phyloP scores from a whole-genome alignment of 2,113 vertebrate genomes.

The Leiothrix lutea region DNA sequence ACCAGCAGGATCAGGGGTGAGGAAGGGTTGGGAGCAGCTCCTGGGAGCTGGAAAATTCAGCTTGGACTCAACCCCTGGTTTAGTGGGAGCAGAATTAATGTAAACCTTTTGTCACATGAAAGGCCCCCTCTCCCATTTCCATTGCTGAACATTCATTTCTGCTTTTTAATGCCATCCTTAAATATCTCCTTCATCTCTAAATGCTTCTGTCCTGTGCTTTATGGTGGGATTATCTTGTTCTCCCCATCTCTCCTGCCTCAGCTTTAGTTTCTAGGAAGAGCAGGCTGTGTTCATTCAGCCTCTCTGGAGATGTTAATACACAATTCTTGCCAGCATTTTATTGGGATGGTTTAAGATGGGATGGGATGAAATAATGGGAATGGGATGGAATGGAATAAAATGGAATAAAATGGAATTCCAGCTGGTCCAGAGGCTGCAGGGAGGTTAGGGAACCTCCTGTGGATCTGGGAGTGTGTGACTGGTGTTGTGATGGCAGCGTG shows the following conservation, averaged over 20 bases:
- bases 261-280: background rate
- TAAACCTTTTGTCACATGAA: background rate
- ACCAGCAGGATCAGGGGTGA: background rate
- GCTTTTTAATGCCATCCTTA: background rate
- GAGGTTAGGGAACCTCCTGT: background rate
- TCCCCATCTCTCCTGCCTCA: background rate
- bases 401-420: background rate
- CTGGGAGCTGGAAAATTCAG: background rate
- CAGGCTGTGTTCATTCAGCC: background rate
- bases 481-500: background rate
- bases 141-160: background rate
- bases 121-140: background rate
- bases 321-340: slow-evolving; percentile 2
- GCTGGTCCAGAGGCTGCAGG: too few species aligned
- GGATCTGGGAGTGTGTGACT: background rate
- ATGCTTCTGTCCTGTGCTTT: background rate
- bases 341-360: background rate
- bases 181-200: background rate
- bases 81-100: background rate
- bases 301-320: background rate
- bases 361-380: fast-evolving
- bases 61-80: background rate
- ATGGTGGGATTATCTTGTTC: background rate
- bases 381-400: background rate
- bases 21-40: background rate